Evolutionary conservation across 2,113 vertebrate genomes (phyloP), one percentile per base, ranked within the genome.

Genomic region (Chaenocephalus aceratus): DNA sequence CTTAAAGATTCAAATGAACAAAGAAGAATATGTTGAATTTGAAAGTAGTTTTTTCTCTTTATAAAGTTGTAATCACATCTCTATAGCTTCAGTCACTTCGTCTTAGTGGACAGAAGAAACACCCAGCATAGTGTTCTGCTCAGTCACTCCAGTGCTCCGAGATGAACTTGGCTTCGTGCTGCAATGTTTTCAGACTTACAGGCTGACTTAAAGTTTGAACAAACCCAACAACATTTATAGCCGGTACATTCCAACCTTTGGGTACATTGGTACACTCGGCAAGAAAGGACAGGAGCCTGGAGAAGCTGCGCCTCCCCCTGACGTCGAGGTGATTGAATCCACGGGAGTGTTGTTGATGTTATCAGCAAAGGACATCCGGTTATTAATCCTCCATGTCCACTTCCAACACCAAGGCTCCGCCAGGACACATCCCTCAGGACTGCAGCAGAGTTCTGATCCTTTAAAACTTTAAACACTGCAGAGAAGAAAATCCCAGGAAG

Each of bases 301-400:
- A 7, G 7, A 7, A 41, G 5, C 36, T 41, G 36, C 36, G 36
- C 36, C 36, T 41, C 36, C 36, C 7, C 36, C 36, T 41, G 36
- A 41, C 36, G 36, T 41, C 7, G 36, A 41, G 36, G 36, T 41
- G 36, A 41, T 41, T 41, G 36, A 41, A 41, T 41, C 36, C 36
- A 41, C 36, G 7, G 36, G 51, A 53, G 51, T 21, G 18, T 18
- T n/a, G 49, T 0, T 18, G 51, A 53, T 53, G 51, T n/a, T n/a
- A n/a, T 26, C 23, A 15, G 26, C 3, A 6, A 59, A 59, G 30
- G 26, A 15, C 30, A 30, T 59, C 23, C 13, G 34, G 71, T 76
- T 64, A 77, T 82, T 79, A 74, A 82, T 80, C 74, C 46, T 77
- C 68, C 18, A 41, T n/a, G 51, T 74, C 48, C 41, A 48, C 30